Evolutionary conservation across 2,113 vertebrate species (phyloP), one percentile per base, ranked within the genome.

Genomic region (Arvicanthis niloticus): DNA sequence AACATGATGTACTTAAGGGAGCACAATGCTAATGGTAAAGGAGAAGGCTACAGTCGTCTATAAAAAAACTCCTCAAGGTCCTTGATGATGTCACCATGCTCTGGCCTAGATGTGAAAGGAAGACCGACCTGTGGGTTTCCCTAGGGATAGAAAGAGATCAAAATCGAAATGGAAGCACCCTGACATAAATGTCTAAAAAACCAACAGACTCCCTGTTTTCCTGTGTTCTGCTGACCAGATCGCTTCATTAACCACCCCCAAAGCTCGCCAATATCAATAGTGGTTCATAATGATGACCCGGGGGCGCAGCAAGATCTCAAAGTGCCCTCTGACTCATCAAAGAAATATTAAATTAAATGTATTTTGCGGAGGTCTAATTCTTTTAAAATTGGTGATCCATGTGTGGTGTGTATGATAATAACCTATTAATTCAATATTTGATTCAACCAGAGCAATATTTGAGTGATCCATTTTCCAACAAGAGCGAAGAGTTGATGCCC

Each of bases 321-420:
- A 97, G 92, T 97, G 75, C 95, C 96, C 95, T 97, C 97, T 97
- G 97, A 97, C 91, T 98, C 97, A 97, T 96, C 97, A 97, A 97
- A 97, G 97, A 98, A 97, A 97, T 96, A 98, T 96, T 96, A 91
- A 96, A 97, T 97, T 97, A 97, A 97, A 92, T 88, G 58, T 87
- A 97, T 97, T 97, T 98, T 96, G 82, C 93, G 19, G 73, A 80
- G 40, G 77, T 77, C 97, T 98, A 96, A 98, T 97, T 97, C 96
- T 94, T 98, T 97, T 96, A 95, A 98, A 96, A 97, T 95, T 89
- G 96, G 92, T 95, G 88, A 97, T 85, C 96, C 95, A 42, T 95
- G 86, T 96, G 92, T 88, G 89, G 95, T 92, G 92, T 94, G 70
- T 87, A 95, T 91, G 96, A 95, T 97, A 87, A 97, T 96, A 94